Evolutionary conservation across 1,140 invertebrate species (phyloP), one percentile per base, ranked within the genome.

Genomic region (Zelostemma sp.): DNA sequence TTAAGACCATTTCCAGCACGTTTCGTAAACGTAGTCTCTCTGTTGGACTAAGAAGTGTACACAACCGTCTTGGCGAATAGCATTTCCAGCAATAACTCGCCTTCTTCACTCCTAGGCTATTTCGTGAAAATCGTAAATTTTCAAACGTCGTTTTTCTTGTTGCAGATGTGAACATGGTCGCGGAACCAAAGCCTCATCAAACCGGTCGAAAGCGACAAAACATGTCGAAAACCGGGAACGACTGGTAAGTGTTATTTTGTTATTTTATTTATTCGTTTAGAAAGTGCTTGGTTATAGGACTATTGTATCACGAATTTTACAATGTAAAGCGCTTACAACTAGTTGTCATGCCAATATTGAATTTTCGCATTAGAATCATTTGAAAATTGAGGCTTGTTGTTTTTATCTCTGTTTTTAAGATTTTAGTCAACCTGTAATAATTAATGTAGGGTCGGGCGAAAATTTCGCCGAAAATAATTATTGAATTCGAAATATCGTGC

Each of bases 131-230:
- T 35, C 33, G 11, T 35, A 35, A 25, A 35, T 35, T n/a, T n/a
- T 35, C 33, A 9, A 6, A 35, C 2, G n/a, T n/a, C 5, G 2
- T 35, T 35, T n/a, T n/a, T 35, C 33, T 61, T 62, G 48, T 90
- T 89, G 43, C 86, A 92, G 91, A 92, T 88, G 91, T 92, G 19
- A 94, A 94, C 84, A 91, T 93, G 91, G 92, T 94, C 33, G 91
- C 92, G 14, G 92, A 93, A 79, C 92, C 92, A 19, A 93, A 94
- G 83, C 90, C 92, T 43, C 92, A 93, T 83, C 93, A 93, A 85
- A 93, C 92, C 48, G 92, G 92, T 63, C 86, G 92, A 67, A 94
- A 93, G 80, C 85, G 92, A 60, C 91, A 93, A 80, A 93, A 93
- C 82, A 87, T 92, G 60, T 88, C 90, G 65, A 93, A 93, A 88